Base-by-base conservation (phyloP, 2,113 vertebrate species). In the Lasiurus cinereus region DNA sequence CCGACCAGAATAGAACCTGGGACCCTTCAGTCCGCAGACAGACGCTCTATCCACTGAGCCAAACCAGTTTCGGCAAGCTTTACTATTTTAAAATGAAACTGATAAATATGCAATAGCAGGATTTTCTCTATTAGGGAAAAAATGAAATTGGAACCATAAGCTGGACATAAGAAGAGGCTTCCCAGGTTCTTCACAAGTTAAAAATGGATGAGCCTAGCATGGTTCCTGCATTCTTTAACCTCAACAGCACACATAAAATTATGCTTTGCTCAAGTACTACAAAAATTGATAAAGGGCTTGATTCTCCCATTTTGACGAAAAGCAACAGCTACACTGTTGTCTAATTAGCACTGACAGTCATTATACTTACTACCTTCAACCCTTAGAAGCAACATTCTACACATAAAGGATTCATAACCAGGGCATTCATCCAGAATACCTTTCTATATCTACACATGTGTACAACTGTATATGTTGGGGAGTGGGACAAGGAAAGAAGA, bases 201-300 rank as follows among this genome's bases (percentile, higher is more conserved):
- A 96, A 95, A 36, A 76, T 64, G 46, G 46, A 82, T 18, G 36
- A 72, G 64, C 29, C 27, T 39, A 39, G 74, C 14, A 29, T 50
- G 74, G 27, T 18, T 88, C 8, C 39, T 2, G 18, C 50, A 78
- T 62, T 94, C 86, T 79, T 90, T 90, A 83, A 78, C 18, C 31
- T 87, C 73, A 62, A 76, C 48, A 84, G 11, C n/a, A 77, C 9
- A 82, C 24, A 89, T 36, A 54, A 29, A 43, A 83, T 50, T 87
- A 91, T 52, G 31, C n/a, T 76, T 74, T 88, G 36, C 50, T n/a
- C 15, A 90, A 90, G 33, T 48, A 64, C 21, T 77, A 36, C 1
- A 88, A 85, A n/a, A 96, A 94, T 74, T 94, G 79, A 91, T 76
- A 78, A 90, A 88, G 24, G n/a, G 19, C n/a, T 77, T 94, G 83